Evolutionary conservation across 2,113 vertebrate genomes (phyloP).

Genomic region (Clarias gariepinus): DNA sequence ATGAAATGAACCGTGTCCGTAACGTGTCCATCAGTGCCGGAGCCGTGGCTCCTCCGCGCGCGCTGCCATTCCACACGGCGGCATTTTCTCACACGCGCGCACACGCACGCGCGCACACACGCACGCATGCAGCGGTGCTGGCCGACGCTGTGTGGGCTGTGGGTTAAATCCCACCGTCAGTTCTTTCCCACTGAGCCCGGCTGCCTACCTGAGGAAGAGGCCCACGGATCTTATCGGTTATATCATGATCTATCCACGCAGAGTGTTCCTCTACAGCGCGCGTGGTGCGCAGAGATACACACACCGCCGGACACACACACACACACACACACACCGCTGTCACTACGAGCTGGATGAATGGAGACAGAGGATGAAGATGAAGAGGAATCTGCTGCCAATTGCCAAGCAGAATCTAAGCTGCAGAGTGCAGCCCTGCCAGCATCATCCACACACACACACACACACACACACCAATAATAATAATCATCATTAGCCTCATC

Average conservation of each 20-base stretch:
- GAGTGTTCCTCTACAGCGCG: background rate
- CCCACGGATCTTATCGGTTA: background rate
- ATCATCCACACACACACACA: background rate
- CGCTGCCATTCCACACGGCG: constrained; percentile 31
- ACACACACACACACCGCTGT: background rate
- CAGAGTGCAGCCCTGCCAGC: constrained; percentile 18
- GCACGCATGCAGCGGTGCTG: constrained; percentile 3
- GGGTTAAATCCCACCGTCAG: constrained; percentile 20
- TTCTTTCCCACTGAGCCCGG: constrained; percentile 19
- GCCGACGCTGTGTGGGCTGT: constrained; percentile 25
- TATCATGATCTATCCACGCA: background rate
- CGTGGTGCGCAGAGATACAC: background rate
- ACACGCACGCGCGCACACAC: background rate
- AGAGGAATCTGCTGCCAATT: constrained; percentile 43
- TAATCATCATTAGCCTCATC: background rate
- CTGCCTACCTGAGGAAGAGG: constrained; percentile 26
- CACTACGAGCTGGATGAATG: constrained; percentile 17
- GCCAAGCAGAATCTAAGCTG: constrained; percentile 17
- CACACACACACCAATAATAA: background rate
- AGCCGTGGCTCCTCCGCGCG: constrained; percentile 28
- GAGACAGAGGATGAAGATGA: constrained; percentile 20
- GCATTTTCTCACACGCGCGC: constrained; percentile 25
- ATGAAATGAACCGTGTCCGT: constrained; percentile 35
- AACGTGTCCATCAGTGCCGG: constrained; percentile 41
- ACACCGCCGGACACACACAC: too few relatives aligned